These are phyloP conservation scores for Trematomus bernacchii DNA, from an alignment of 2,797 vertebrate genomes.

Conservation along the genomic window DNA sequence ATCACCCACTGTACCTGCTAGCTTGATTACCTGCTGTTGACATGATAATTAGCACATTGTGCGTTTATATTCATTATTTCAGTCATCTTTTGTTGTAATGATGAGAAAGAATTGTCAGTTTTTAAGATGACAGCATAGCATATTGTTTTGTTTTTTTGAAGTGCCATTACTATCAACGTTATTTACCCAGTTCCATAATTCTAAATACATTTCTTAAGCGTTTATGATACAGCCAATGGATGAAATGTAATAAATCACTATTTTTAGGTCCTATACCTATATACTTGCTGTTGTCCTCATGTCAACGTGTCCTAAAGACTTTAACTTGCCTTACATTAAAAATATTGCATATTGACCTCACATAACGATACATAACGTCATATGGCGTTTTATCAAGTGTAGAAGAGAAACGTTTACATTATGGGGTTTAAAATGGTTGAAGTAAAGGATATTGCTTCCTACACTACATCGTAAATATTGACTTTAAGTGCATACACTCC, in stretches of 20 bases:
- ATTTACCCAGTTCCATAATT: constrained; percentile 8
- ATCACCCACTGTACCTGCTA: constrained; percentile 41
- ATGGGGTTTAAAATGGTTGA: background rate
- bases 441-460: constrained; percentile 15
- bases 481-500: constrained; percentile 19
- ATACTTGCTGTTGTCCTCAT: background rate
- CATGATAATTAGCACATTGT: background rate
- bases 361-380: background rate
- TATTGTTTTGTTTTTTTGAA: background rate
- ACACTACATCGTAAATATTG: constrained; percentile 38
- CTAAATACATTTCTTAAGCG: background rate
- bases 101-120: background rate
- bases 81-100: rapidly evolving
- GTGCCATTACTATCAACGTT: constrained; percentile 7
- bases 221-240: background rate
- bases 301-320: background rate
- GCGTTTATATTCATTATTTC: background rate
- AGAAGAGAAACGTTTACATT: background rate
- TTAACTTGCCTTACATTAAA: background rate
- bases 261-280: background rate
- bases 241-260: constrained; percentile 3
- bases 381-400: background rate
- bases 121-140: background rate
- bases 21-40: constrained; percentile 24
- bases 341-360: too few species aligned